Base-by-base conservation (phyloP, 1,140 invertebrate genomes). In the Planococcus citri region DNA sequence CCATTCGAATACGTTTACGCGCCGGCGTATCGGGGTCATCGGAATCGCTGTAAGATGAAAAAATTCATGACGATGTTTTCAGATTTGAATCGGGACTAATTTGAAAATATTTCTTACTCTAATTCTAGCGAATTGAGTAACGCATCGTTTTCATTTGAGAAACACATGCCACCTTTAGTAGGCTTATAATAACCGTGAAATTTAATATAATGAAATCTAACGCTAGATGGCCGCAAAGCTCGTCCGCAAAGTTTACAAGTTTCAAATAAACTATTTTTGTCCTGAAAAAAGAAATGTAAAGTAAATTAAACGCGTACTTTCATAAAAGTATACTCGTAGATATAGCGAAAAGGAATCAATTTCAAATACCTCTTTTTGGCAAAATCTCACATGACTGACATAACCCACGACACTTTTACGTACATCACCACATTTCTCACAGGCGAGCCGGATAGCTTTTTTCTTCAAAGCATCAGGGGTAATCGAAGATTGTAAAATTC, bases 381-480 rank as follows among this genome's bases (percentile, higher is more conserved):
- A 88, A 71, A 82, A 80, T 27, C 80, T 76, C 27, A 83, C 77
- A 75, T 88, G 87, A 0, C 85, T 85, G 57, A 84, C 78, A 73
- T 83, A 87, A 20, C 87, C 87, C 8, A 79, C 68, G 0, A 78
- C 79, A 37, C 86, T 87, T 1, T 79, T 81, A 72, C 84, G 83
- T 2, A 70, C 70, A 29, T 68, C 68, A 1, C 78, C 77, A 75
- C 87, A 88, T 41, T 75, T 77, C 72, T 84, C 82, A 75, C 87
- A 88, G 41, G 72, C 75, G 4, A 86, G 75, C 51, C 71, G 38
- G 33, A 10, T 70, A 10, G 68, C 22, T 25, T 70, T 27, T 29
- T 27, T 41, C 14, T 21, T 58, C 67, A 72, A 68, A 14, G 27
- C 14, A 67, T 70, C 60, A 14, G 60, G 6, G 20, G 70, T 68